A percentile compares a stretch with the other conserved stretches of the same genome.
Evolutionary conservation across 2,888 invertebrate genomes (phyloP).

Genomic region (Agrochola circellaris): DNA sequence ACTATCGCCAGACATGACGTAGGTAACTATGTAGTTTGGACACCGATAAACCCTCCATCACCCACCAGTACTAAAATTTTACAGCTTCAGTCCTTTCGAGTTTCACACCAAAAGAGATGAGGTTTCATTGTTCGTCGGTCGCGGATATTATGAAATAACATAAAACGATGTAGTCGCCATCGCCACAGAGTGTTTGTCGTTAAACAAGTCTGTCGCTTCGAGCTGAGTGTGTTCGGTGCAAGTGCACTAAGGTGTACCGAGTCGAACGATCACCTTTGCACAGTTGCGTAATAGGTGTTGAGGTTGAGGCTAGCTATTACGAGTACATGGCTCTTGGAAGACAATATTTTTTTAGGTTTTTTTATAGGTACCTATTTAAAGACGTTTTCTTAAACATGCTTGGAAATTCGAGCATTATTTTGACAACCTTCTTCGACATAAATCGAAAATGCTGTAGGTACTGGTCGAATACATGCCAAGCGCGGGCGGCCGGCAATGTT

Average conservation of each 20-base stretch:
- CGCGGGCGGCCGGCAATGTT: too few species aligned
- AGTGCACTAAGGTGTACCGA: constrained; percentile 29
- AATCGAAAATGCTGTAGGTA: too few species aligned
- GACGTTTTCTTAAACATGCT: too few species aligned
- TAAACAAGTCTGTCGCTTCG: constrained; percentile 19
- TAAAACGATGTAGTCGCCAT: constrained; percentile 9
- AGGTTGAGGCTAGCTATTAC: constrained; percentile 10
- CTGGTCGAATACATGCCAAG: too few species aligned
- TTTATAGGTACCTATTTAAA: too few species aligned
- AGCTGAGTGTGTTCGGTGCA: constrained; percentile 49
- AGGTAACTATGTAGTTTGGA: too few species aligned
- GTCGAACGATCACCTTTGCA: not conserved
- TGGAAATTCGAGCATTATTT: too few species aligned
- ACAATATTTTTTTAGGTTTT: not conserved
- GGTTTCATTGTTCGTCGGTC: constrained; percentile 12
- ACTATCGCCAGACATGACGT: not conserved
- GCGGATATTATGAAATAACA: constrained; percentile 47
- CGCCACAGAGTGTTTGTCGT: constrained; percentile 10
- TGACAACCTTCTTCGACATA: too few species aligned
- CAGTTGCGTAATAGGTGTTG: constrained; percentile 19
- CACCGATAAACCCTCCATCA: not conserved
- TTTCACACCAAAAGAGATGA: constrained; percentile 4
- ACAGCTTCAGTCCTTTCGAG: not conserved
- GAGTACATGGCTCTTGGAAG: not conserved
- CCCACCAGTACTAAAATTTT: constrained; percentile 14